Base-by-base conservation (phyloP, 92 coral and sea anemone genomes). In the Galaxea fascicularis region DNA sequence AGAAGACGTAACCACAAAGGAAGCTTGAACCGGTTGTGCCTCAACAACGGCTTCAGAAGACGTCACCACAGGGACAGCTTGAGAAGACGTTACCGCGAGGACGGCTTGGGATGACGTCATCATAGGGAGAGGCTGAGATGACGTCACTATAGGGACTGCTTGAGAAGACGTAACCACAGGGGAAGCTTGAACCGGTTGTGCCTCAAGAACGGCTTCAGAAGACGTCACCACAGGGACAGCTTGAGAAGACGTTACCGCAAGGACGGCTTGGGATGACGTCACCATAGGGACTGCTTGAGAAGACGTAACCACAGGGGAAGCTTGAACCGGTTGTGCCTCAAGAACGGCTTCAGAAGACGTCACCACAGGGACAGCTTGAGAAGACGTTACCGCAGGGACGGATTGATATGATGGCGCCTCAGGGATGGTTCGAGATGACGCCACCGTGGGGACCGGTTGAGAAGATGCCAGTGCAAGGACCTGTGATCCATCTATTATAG, bases 401-500 rank as follows among this genome's bases (percentile, higher is more conserved):
- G 70, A 13, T 58, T 35, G 47, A 6, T 56, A 24, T 59, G 71
- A 15, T n/a, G 71, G 17, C 46, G 15, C 21, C 46, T 16, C 71
- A 66, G 46, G 10, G 10, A 30, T 22, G 4, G 71, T 22, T 7
- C 30, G 46, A 66, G n/a, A 66, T 66, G n/a, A 16, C 46, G 45
- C 29, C 22, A 66, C 71, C n/a, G 2, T 24, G 5, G 71, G 39
- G 15, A 44, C 74, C 12, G 73, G 49, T 31, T 67, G 24, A n/a
- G 82, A 24, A 45, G 56, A 73, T 49, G 11, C 54, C 17, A 49
- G 4, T 15, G 10, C 66, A 10, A 21, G 44, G 17, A 22, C 11
- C 58, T 76, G 68, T 4, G 73, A 78, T 26, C 72, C 82, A 25
- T 47, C 82, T 78, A 59, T 67, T 35, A 35, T 10, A 16, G 18